These are phyloP conservation scores for Dolichomitus sp. DNA, from an alignment of 2,888 invertebrate species.

Conservation along the genomic window DNA sequence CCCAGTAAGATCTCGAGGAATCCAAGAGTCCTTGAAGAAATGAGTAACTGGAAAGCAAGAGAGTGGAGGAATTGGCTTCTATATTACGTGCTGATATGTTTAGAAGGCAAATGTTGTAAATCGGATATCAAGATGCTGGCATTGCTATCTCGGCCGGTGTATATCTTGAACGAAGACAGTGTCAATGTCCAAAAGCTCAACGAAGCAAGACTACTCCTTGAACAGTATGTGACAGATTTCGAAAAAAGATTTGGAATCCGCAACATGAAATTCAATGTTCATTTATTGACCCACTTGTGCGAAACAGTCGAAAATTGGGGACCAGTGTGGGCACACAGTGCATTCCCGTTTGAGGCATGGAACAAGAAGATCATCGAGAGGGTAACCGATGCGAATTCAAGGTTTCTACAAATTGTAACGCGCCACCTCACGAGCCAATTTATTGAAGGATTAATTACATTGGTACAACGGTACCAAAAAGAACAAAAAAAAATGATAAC, in stretches of 20 bases:
- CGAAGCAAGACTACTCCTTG: conserved; percentile 15
- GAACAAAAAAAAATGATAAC: background rate
- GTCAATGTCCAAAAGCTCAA: conserved; percentile 22
- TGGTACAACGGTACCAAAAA: background rate
- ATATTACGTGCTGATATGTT: conserved; percentile 41
- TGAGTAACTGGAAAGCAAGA: conserved; percentile 45
- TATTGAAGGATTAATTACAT: background rate
- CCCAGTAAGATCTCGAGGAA: conserved; percentile 13
- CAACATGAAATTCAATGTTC: conserved; percentile 58
- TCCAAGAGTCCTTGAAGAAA: conserved; percentile 17
- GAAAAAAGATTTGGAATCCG: conserved; percentile 47
- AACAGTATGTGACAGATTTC: conserved; percentile 28
- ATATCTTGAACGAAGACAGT: conserved; percentile 32
- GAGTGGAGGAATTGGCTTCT: conserved; percentile 56
- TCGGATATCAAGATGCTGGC: conserved; percentile 30
- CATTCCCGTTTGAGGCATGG: conserved; percentile 58
- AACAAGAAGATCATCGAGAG: conserved; percentile 51
- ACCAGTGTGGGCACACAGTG: conserved; percentile 46
- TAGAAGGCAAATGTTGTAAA: conserved; percentile 20
- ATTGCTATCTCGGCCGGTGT: too few relatives aligned
- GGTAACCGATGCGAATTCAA: conserved; percentile 20
- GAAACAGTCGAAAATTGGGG: conserved; percentile 50
- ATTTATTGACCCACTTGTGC: conserved; percentile 40
- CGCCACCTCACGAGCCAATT: conserved; percentile 34
- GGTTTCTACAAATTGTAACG: conserved; percentile 25